A percentile compares a stretch with the other conserved stretches of the same genome.
Conservation (phyloP, 1,140 invertebrate species). For the Drosophila setifemur region DNA sequence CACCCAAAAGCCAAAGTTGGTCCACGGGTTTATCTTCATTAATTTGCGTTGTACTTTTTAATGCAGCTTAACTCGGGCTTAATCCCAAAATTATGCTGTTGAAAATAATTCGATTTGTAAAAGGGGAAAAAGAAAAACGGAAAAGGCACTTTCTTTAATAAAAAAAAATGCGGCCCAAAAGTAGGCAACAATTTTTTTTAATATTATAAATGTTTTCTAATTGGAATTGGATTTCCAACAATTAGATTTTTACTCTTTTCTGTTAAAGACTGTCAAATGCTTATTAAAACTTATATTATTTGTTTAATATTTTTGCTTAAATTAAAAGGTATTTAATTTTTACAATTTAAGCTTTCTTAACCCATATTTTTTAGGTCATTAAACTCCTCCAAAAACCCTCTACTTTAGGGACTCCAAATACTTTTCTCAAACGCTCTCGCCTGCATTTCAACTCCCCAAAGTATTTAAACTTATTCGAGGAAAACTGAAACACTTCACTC, state of each 20-base stretch:
- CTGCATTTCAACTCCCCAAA: conserved; percentile 26
- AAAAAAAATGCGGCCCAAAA: not conserved
- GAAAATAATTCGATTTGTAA: not conserved
- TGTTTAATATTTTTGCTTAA: too few species aligned
- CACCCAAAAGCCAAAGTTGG: conserved; percentile 39
- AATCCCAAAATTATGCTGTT: conserved; percentile 25
- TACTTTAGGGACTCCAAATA: not conserved
- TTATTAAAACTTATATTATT: too few species aligned
- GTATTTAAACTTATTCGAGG: conserved; percentile 47
- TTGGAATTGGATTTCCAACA: too few species aligned
- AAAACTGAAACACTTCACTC: conserved; percentile 65
- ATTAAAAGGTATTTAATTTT: too few species aligned
- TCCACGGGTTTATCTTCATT: conserved; percentile 26
- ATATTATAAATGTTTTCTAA: not conserved
- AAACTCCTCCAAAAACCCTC: too few species aligned
- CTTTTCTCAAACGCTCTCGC: conserved; percentile 10
- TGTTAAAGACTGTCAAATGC: too few species aligned
- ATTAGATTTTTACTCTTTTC: too few species aligned
- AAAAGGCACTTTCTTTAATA: not conserved
- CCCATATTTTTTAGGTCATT: too few species aligned
- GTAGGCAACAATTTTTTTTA: not conserved
- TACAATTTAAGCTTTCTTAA: too few species aligned
- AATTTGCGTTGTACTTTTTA: conserved; percentile 32
- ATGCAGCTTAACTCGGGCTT: conserved; percentile 11
- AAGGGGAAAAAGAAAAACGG: not conserved